phyloP scores from a whole-genome alignment of 2,888 invertebrate species.

The Nomada ferruginata region DNA sequence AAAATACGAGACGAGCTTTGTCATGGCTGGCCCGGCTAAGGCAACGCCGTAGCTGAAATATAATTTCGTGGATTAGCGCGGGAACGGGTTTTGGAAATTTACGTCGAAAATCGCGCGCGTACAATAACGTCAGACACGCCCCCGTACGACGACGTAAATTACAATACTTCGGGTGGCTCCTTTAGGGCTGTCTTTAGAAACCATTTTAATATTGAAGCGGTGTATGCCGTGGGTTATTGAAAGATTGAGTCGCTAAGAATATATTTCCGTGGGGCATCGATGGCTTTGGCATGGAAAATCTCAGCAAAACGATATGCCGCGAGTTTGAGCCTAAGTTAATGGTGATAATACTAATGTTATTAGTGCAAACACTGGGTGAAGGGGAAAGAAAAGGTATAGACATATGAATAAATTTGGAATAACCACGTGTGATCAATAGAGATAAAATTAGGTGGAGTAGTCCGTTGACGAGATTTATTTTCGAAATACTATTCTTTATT shows the following conservation, averaged over 20 bases:
- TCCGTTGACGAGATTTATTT: no score
- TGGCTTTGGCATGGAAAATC: not conserved
- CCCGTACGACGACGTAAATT: slow-evolving; percentile 31
- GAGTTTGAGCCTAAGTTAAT: no score
- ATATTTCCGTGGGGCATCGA: not conserved
- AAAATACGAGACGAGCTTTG: slow-evolving; percentile 78
- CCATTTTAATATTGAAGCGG: not conserved
- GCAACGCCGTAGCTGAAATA: slow-evolving; percentile 70
- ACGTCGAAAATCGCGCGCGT: slow-evolving; percentile 57
- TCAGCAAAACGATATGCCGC: no score
- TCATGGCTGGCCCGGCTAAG: slow-evolving; percentile 32
- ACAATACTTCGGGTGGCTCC: slow-evolving; percentile 4
- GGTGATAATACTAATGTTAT: no score
- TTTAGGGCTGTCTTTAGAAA: not conserved
- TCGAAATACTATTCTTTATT: no score
- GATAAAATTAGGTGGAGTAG: no score
- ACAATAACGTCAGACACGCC: slow-evolving; percentile 57
- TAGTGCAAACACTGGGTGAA: no score
- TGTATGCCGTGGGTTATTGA: not conserved
- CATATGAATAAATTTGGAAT: no score
- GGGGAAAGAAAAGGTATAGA: no score
- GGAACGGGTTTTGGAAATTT: slow-evolving; percentile 62
- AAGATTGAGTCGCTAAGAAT: not conserved
- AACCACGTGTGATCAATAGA: no score
- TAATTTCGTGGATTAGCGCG: slow-evolving; percentile 80